Base-by-base conservation (phyloP, 2,888 invertebrate genomes). In the Parnassius orleans region DNA sequence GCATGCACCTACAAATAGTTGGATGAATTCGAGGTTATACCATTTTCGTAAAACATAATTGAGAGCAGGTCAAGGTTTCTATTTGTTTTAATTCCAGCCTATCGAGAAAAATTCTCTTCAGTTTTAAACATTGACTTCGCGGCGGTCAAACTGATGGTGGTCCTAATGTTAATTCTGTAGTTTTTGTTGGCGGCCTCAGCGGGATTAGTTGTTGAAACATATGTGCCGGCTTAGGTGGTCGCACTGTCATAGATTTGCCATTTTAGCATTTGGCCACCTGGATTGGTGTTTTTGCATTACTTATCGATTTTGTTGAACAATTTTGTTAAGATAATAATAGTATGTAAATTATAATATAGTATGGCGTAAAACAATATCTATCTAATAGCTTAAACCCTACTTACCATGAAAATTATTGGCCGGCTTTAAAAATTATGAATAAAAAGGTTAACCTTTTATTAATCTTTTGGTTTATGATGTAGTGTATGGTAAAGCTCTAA, bases 1-100 rank as follows among this genome's bases (percentile, higher is more conserved):
- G 48, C 14, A 65, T 66, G 66, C 66, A 67, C 71, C 75, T 76
- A 77, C 76, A 77, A 78, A 83, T 78, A 67, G 68, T 63, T 66
- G 52, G 55, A 61, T 55, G 56, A 50, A 60, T 41, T 10, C 51
- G 44, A 51, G 15, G 47, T 24, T 19, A 41, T 53, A 41, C 15
- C 42, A n/a, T 50, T 50, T 14, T 24, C 19, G n/a, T 43, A 14
- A 51, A 56, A 61, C 43, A 51, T 50, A 43, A 60, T 33, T 50
- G 50, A 15, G 14, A 3, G 33, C 44, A 14, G 19, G 47, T 33
- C 54, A 24, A 33, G 56, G 58, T n/a, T 44, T 44, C 50, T 50
- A 33, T 33, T 46, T 12, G 47, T 48, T 57, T 51, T 47, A 53
- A 61, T 63, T 64, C 11, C 60, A 48, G 14, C 66, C 67, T 59